Evolutionary conservation across 2,888 invertebrate genomes (phyloP).

Genomic region (Oegoconia quadripuncta): DNA sequence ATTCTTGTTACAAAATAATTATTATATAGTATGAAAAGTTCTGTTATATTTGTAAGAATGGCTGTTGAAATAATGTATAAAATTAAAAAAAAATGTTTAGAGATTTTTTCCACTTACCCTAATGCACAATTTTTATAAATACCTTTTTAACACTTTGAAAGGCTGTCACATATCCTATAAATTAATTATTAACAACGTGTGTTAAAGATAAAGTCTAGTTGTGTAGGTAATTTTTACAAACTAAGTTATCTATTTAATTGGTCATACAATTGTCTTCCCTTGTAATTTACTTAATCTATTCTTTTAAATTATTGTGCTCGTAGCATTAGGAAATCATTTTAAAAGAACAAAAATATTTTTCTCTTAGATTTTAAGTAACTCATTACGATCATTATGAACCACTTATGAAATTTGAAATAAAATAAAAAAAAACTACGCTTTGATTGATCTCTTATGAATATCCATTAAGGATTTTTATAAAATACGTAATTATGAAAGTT

Average conservation of each 20-base stretch:
- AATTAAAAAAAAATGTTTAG: conserved; percentile 28
- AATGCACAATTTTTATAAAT: conserved; percentile 52
- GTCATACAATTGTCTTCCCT: conserved; percentile 33
- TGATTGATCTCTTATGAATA: conserved; percentile 67
- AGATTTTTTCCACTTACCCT: conserved; percentile 32
- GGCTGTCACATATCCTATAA: conserved; percentile 39
- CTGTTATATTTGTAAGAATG: conserved; percentile 28
- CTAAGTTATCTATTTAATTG: conserved; percentile 18
- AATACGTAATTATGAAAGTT: conserved; percentile 44
- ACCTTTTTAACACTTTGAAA: conserved; percentile 44
- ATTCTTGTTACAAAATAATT: conserved; percentile 5
- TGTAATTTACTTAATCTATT: conserved; percentile 15
- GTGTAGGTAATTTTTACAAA: no score
- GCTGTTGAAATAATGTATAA: conserved; percentile 35
- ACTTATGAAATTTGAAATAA: conserved; percentile 36
- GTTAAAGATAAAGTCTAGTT: no score
- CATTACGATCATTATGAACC: background rate
- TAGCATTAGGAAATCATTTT: background rate
- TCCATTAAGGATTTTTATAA: conserved; percentile 41
- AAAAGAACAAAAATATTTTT: conserved; percentile 1
- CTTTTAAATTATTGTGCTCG: conserved; percentile 10
- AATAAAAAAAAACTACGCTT: conserved; percentile 45
- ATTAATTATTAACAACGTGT: conserved; percentile 20
- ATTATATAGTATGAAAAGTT: conserved; percentile 10
- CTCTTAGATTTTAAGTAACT: background rate